Base-by-base conservation (phyloP, 2,888 invertebrate genomes). In the Villa cingulata region DNA sequence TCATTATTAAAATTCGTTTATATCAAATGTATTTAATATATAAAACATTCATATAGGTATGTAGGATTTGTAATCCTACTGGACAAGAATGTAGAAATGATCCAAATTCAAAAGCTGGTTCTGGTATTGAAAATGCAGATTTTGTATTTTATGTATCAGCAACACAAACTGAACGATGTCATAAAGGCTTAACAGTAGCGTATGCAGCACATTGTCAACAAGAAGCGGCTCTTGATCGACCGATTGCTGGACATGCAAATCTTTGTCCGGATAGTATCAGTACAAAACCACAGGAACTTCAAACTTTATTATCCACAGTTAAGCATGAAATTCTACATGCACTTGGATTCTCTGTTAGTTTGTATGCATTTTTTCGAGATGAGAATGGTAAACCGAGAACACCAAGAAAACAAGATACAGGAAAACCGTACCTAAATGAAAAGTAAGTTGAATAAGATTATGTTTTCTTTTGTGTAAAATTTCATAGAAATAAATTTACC, bases 121-220 rank as follows among this genome's bases (percentile, higher is more conserved):
- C 71, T 37, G 86, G 91, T 4, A 83, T 88, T 16, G 73, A 76
- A 46, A 79, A 86, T 56, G 83, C 92, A 0, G 96, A 98, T 71
- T 98, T 97, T 68, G 83, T 98, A 2, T 82, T 98, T 55, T 98
- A 97, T 68, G 91, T 98, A 9, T 95, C 95, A 6, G 94, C 96
- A 0, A 80, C 90, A 62, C 86, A 91, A 65, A 92, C 95, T 0
- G 85, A 86, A 57, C 73, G 95, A n/a, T 98, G 98, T 65, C 80
- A 83, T 53, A 83, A 88, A 56, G 88, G 88, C 0, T 74, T 86
- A 52, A 95, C 96, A 0, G 92, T 96, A 2, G 96, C 97, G 0
- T 97, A 96, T 70, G 96, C 97, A 1, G 95, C 96, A 1, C 97
- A 98, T 66, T 98, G 98, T 60, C 97, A 98, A 65, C 94, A 95